Evolutionary conservation across 2,888 invertebrate species (phyloP), one percentile per base, ranked within the genome.

Genomic region (Saturnia japonica): DNA sequence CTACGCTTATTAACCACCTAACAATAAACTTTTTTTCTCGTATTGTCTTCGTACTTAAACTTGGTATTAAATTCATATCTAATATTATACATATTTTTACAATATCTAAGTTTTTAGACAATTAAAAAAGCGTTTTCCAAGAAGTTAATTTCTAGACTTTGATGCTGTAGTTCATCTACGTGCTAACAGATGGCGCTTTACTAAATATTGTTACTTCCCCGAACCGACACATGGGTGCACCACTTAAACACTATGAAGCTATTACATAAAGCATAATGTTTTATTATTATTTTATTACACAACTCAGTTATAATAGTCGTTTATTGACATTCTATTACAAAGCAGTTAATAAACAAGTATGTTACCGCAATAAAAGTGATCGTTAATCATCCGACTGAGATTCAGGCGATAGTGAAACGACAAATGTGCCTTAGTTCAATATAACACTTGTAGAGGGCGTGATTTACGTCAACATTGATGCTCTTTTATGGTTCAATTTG

Each of bases 241-340:
- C 82, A 83, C 81, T 80, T 76, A 75, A 76, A 72, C 74, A n/a
- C n/a, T n/a, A n/a, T n/a, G n/a, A n/a, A n/a, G n/a, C n/a, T n/a
- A n/a, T n/a, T 74, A 22, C 3, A 79, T 80, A 80, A 83, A 85
- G 78, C 80, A 83, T 82, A 81, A 75, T 79, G 80, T 85, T 85
- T 86, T 88, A 89, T 88, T 85, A 85, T 85, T 84, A 88, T 88
- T 89, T 90, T 87, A 89, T 87, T 83, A 79, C 86, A 73, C 74
- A 72, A 76, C 80, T 82, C 84, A 80, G 85, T 85, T 87, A 88
- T 87, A 84, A 86, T 81, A 80, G 81, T 84, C 85, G 85, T 89
- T 89, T 89, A 91, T 90, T 88, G 88, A 87, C 87, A 87, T 88
- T 87, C 86, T 89, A 90, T 89, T 88, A 88, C 85, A 85, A 85